Conservation (phyloP, 1,140 invertebrate species). For the Euglossa dilemma region DNA sequence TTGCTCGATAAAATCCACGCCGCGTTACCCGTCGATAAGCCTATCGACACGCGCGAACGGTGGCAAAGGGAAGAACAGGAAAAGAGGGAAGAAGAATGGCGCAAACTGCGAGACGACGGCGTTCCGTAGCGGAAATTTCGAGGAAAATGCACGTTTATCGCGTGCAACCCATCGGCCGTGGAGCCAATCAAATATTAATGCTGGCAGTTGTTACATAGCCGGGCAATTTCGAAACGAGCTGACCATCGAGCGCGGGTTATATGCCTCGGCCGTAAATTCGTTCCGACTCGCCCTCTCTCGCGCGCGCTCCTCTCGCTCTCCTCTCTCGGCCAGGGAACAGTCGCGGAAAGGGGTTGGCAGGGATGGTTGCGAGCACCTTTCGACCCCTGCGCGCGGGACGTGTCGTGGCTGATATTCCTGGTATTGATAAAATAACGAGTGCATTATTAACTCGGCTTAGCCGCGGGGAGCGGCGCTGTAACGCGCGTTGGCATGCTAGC, state of each 20-base stretch:
- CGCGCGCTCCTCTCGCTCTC: background rate
- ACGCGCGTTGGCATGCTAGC: slow-evolving; percentile 73
- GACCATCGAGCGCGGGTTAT: slow-evolving; percentile 65
- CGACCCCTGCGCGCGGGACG: slow-evolving; percentile 39
- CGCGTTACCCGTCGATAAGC: background rate
- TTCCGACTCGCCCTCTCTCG: slow-evolving; percentile 53
- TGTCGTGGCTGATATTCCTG: slow-evolving; percentile 69
- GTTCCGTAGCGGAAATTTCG: background rate
- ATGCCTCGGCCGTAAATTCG: slow-evolving; percentile 70
- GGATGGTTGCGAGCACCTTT: slow-evolving; percentile 48
- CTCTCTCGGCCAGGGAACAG: slow-evolving; percentile 58
- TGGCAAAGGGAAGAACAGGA: background rate
- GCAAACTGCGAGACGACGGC: slow-evolving; percentile 11
- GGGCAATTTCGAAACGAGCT: slow-evolving; percentile 64
- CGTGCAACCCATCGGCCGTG: slow-evolving; percentile 11
- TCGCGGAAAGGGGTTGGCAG: slow-evolving; percentile 50
- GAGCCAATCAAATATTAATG: slow-evolving; percentile 69
- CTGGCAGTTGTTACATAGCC: slow-evolving; percentile 63
- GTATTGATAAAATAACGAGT: slow-evolving; percentile 78
- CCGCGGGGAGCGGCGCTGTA: slow-evolving; percentile 51
- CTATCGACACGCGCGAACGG: background rate
- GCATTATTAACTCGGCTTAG: slow-evolving; percentile 73
- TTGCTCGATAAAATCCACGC: slow-evolving; percentile 23
- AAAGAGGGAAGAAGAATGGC: background rate
- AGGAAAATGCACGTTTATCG: slow-evolving; percentile 36